phyloP scores from a whole-genome alignment of 2,888 invertebrate species.

The Thera britannica region DNA sequence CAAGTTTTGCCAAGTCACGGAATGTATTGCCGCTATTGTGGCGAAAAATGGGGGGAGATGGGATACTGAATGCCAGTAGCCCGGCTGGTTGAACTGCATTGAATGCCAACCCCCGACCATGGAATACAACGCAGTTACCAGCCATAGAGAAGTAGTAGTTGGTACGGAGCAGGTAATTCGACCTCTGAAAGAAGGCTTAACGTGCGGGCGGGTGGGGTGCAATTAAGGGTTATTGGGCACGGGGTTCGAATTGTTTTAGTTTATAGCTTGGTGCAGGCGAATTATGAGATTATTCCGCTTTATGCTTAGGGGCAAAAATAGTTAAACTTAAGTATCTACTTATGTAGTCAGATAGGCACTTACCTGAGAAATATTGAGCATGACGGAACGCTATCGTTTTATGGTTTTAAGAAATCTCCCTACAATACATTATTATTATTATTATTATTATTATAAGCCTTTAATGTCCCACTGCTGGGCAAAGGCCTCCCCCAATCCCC shows the following conservation, averaged over 20 bases:
- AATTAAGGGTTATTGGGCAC: slow-evolving; percentile 41
- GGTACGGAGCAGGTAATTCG: slow-evolving; percentile 22
- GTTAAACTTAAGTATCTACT: slow-evolving; percentile 1
- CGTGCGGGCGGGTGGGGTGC: slow-evolving; percentile 31
- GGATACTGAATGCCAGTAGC: slow-evolving; percentile 42
- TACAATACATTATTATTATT: too few relatives aligned
- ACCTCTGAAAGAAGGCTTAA: slow-evolving; percentile 19
- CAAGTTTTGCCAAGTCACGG: slow-evolving; percentile 83
- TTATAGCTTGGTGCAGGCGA: slow-evolving; percentile 28
- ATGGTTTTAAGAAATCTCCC: too few relatives aligned
- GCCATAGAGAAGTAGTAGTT: slow-evolving; percentile 11
- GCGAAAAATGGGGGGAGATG: slow-evolving; percentile 78
- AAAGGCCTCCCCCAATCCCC: too few relatives aligned
- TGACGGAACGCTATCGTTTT: too few relatives aligned
- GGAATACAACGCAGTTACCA: slow-evolving; percentile 15
- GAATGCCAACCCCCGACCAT: slow-evolving; percentile 16
- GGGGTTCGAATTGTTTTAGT: slow-evolving; percentile 33
- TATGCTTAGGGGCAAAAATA: slow-evolving; percentile 1
- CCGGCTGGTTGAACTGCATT: slow-evolving; percentile 20
- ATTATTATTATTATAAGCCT: too few relatives aligned
- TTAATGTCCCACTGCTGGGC: too few relatives aligned
- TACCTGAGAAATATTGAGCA: too few relatives aligned
- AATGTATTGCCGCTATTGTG: slow-evolving; percentile 83
- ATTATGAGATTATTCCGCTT: slow-evolving; percentile 22
- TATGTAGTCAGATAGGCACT: not conserved